Evolutionary conservation across 2,888 invertebrate species (phyloP).

Genomic region (Eulithis prunata): DNA sequence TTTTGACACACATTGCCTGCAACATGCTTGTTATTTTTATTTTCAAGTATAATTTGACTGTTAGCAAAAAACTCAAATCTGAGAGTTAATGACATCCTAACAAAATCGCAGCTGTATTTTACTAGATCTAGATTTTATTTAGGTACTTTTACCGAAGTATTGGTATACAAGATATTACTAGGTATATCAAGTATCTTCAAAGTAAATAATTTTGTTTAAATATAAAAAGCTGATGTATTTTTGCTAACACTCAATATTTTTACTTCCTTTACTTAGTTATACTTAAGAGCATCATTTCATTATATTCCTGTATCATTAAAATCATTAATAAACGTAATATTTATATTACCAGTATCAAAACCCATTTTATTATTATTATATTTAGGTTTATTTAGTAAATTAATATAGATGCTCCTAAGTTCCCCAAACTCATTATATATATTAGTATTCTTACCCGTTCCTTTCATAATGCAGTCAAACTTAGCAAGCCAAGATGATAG

Average conservation of each 20-base stretch:
- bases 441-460: conserved; percentile 81
- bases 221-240: background rate
- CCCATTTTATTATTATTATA: background rate
- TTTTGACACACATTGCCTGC: conserved; percentile 57
- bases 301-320: conserved; percentile 1
- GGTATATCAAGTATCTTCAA: background rate
- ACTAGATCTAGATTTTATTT: too few relatives aligned
- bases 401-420: conserved; percentile 25
- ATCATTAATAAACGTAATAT: background rate
- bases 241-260: conserved; percentile 32
- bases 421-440: background rate
- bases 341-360: background rate
- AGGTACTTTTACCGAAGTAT: too few relatives aligned
- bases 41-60: conserved; percentile 38
- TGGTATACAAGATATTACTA: background rate
- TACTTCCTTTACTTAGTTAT: background rate
- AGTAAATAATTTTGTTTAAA: background rate
- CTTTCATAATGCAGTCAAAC: conserved; percentile 99
- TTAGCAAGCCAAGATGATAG: conserved; percentile 99
- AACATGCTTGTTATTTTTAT: conserved; percentile 52
- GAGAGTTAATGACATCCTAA: too few relatives aligned
- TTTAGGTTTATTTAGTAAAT: too few relatives aligned
- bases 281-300: conserved; percentile 30
- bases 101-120: too few relatives aligned
- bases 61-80: conserved; percentile 23